phyloP scores from a whole-genome alignment of 2,888 invertebrate species.

The Drosophila subquinaria region DNA sequence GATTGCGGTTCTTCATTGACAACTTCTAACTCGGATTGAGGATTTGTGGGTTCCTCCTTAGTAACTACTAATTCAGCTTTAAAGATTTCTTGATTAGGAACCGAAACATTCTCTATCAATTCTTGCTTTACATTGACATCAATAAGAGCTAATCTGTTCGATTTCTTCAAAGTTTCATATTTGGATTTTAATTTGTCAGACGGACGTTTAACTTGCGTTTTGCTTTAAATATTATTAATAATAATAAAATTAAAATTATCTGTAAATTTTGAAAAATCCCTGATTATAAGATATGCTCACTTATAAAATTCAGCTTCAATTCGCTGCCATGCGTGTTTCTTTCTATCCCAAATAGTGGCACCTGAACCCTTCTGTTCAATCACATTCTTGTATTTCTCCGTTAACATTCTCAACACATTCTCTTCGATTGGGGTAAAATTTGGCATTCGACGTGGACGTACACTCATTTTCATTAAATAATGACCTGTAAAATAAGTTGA shows the following conservation, averaged over 20 bases:
- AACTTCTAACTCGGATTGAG: not conserved
- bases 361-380: conserved; percentile 2
- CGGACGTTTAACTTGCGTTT: conserved; percentile 15
- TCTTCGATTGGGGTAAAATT: conserved; percentile 6
- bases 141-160: not conserved
- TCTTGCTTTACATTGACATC: not conserved
- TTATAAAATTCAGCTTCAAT: conserved; percentile 7
- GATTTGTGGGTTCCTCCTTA: not conserved
- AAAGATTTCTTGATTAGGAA: not conserved
- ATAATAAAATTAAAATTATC: not conserved
- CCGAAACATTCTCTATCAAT: not conserved
- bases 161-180: conserved; percentile 29
- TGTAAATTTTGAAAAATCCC: not conserved
- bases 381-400: not conserved
- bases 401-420: conserved; percentile 1
- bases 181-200: conserved; percentile 21
- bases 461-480: not conserved
- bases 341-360: conserved; percentile 1
- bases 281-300: conserved; percentile 3
- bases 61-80: not conserved
- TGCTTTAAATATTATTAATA: not conserved
- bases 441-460: conserved; percentile 15
- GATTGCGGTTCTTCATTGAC: not conserved
- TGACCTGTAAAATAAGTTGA: not conserved
- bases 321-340: conserved; percentile 1